Base-by-base conservation (phyloP, 2,113 vertebrate genomes). In the Heterochromis multidens region DNA sequence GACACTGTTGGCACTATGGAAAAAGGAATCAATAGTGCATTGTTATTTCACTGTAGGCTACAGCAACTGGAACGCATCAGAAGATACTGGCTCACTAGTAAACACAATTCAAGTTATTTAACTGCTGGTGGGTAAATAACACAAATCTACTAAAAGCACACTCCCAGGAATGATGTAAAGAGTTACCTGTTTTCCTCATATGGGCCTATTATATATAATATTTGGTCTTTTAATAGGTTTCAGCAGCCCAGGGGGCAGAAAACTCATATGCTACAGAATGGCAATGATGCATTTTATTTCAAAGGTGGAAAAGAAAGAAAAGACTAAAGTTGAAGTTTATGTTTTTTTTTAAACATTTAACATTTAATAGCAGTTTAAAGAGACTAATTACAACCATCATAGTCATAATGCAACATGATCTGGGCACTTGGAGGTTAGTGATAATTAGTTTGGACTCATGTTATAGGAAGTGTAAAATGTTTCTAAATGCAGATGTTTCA, bases 21-120 rank as follows among this genome's bases (percentile, higher is more conserved):
- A 87, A 85, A 79, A 56, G 21, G 79, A 92, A 94, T 94, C 93
- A 89, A 93, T 92, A 93, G 83, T 54, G 83, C 81, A 81, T 88
- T 82, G 27, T 83, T 89, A 79, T 93, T 94, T 90, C 81, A 88
- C 90, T 91, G 86, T 88, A 90, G 92, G 89, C 90, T 87, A 62
- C 57, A 77, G 86, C 85, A 93, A 85, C 89, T 93, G 91, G 87
- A 90, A 77, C 65, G 43, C 70, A 83, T 84, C 83, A 90, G 25
- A 89, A 86, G 86, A 93, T 67, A 70, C 35, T n/a, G 31, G 54
- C 82, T 91, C 67, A 72, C 89, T 35, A 46, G 76, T 87, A 83
- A 89, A 90, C 82, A 65, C 81, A 79, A 84, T 82, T 85, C 57
- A 86, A 59, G 37, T 86, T 76, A 57, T 81, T 88, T 85, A 79